Conservation (phyloP, 2,797 vertebrate genomes). For the Fratercula arctica region DNA sequence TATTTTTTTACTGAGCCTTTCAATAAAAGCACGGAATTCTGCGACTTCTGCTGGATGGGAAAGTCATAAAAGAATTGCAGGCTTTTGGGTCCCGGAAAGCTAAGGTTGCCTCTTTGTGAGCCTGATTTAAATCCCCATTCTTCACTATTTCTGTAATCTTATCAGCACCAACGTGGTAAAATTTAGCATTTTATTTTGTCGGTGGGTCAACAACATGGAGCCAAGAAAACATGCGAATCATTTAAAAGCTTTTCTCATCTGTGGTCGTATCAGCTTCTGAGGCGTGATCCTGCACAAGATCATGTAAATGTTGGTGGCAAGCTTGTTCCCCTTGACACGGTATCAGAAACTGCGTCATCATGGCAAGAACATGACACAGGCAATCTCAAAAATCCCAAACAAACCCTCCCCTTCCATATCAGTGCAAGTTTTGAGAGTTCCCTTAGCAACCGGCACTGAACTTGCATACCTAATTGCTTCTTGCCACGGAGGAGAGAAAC, state of each 20-base stretch:
- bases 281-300: rapidly evolving
- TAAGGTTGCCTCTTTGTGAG: background rate
- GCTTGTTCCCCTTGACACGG: background rate
- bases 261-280: background rate
- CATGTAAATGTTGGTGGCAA: background rate
- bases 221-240: background rate
- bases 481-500: background rate
- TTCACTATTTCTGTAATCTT: background rate
- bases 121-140: background rate
- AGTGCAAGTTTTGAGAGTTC: background rate
- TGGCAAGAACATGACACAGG: background rate
- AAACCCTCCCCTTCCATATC: background rate
- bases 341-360: background rate
- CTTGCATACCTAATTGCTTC: background rate
- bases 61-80: background rate
- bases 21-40: background rate
- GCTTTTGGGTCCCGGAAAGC: background rate
- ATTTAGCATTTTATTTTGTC: background rate
- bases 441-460: background rate
- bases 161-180: background rate
- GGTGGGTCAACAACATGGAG: background rate
- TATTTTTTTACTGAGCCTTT: background rate
- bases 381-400: background rate
- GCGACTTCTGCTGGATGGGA: background rate
- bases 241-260: background rate